A percentile compares a stretch with the other conserved stretches of the same genome.
Evolutionary conservation across 2,888 invertebrate genomes (phyloP).

Genomic region (Stegophylla sp.): DNA sequence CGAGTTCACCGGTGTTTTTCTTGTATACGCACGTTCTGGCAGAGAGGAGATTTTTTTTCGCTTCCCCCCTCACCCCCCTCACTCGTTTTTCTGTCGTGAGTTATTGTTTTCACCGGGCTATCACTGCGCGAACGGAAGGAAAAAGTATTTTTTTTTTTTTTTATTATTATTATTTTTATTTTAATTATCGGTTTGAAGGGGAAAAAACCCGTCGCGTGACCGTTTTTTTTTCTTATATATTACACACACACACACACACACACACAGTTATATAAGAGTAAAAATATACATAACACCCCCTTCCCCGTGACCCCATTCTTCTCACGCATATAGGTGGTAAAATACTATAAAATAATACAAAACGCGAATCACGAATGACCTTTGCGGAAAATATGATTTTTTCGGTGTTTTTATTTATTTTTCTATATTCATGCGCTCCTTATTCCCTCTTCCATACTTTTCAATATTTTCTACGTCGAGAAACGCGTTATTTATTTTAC

Average conservation of each 20-base stretch:
- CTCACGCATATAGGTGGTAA: neutral
- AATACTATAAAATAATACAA: conserved; percentile 1
- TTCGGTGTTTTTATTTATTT: neutral
- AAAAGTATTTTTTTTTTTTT: too few relatives aligned
- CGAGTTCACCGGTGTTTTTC: conserved; percentile 17
- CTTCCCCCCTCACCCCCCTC: too few relatives aligned
- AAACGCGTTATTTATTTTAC: neutral
- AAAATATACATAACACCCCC: neutral
- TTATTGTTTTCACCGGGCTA: conserved; percentile 17
- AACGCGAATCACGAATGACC: conserved; percentile 10
- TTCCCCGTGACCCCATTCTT: neutral
- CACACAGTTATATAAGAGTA: neutral
- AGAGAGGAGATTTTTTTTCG: conserved; percentile 28
- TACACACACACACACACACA: neutral
- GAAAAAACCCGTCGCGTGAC: conserved; percentile 51
- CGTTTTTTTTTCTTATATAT: neutral
- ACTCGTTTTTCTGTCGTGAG: neutral
- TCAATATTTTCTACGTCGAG: neutral
- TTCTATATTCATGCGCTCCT: neutral
- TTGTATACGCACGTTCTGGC: neutral
- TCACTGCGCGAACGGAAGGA: neutral
- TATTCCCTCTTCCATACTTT: too few relatives aligned
- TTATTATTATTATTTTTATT: conserved; percentile 34
- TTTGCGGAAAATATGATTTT: neutral
- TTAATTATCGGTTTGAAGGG: conserved; percentile 46